Conservation (phyloP, 2,113 vertebrate species). For the Reinhardtius hippoglossoides region DNA sequence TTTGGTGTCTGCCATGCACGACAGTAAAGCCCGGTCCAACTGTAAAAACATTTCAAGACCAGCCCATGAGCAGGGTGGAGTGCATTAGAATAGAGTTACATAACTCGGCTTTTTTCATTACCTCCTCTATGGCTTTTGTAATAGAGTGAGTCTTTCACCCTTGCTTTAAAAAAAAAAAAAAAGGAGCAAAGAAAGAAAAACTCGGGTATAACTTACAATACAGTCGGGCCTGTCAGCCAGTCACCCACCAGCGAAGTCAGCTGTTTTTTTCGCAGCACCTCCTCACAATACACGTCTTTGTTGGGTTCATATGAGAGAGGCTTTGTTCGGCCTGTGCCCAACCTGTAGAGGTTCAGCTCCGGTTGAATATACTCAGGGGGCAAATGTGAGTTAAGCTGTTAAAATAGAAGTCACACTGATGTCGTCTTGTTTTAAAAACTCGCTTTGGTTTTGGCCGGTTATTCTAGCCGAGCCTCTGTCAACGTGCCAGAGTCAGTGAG, state of each 20-base stretch:
- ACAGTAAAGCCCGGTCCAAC: constrained; percentile 44
- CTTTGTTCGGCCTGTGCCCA: constrained; percentile 61
- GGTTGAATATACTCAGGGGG: constrained; percentile 15
- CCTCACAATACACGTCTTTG: constrained; percentile 74
- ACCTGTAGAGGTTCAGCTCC: constrained; percentile 55
- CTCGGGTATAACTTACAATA: constrained; percentile 56
- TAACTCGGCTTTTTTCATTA: constrained; percentile 66
- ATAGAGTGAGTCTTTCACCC: constrained; percentile 37
- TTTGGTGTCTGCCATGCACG: constrained; percentile 20
- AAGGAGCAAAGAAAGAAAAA: constrained; percentile 42
- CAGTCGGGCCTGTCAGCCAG: constrained; percentile 58
- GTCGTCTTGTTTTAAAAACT: constrained; percentile 23
- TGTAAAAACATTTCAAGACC: constrained; percentile 59
- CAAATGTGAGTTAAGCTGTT: constrained; percentile 45
- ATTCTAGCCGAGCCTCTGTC: constrained; percentile 23
- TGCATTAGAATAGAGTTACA: constrained; percentile 71
- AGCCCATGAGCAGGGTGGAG: constrained; percentile 72
- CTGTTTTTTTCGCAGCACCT: constrained; percentile 64
- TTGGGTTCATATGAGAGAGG: constrained; percentile 67
- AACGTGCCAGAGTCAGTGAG: background rate
- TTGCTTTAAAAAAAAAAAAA: background rate
- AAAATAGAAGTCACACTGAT: constrained; percentile 37
- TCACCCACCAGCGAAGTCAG: constrained; percentile 71
- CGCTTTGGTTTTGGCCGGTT: constrained; percentile 13
- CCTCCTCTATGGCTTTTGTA: constrained; percentile 63